These are phyloP conservation scores for Hypocryptadius cinnamomeus DNA, from an alignment of 2,113 vertebrate species.

Conservation along the genomic window DNA sequence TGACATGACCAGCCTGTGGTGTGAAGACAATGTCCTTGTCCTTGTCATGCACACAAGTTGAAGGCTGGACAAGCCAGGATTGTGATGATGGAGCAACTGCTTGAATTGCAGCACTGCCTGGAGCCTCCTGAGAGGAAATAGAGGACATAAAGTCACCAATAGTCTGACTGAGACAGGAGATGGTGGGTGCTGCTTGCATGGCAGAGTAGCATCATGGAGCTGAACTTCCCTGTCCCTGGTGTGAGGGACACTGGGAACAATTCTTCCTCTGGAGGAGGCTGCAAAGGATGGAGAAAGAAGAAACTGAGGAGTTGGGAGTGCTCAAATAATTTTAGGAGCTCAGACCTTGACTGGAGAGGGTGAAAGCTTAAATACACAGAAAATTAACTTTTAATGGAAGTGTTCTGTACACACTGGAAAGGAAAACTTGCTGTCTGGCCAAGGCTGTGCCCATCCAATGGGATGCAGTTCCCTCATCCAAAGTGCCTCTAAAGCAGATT, in stretches of 20 bases:
- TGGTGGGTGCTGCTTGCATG: background rate
- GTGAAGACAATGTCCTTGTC: background rate
- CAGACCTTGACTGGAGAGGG: background rate
- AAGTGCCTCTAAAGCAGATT: background rate
- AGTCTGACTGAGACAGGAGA: background rate
- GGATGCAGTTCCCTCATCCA: background rate
- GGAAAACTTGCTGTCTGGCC: background rate
- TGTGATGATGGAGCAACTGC: background rate
- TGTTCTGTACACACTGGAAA: background rate
- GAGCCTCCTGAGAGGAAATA: background rate
- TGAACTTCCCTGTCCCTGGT: background rate
- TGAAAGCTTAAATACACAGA: background rate
- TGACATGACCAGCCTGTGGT: background rate
- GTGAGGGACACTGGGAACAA: background rate
- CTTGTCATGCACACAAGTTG: background rate
- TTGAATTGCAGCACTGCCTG: background rate
- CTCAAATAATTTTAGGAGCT: background rate
- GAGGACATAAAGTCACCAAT: background rate
- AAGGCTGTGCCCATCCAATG: background rate
- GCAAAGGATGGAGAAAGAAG: background rate
- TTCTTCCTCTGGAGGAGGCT: background rate
- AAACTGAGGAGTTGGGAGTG: background rate
- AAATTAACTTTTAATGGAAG: background rate
- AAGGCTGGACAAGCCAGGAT: background rate
- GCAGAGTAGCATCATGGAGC: background rate